phyloP scores from a whole-genome alignment of 2,113 vertebrate genomes.

The Platysteira castanea region DNA sequence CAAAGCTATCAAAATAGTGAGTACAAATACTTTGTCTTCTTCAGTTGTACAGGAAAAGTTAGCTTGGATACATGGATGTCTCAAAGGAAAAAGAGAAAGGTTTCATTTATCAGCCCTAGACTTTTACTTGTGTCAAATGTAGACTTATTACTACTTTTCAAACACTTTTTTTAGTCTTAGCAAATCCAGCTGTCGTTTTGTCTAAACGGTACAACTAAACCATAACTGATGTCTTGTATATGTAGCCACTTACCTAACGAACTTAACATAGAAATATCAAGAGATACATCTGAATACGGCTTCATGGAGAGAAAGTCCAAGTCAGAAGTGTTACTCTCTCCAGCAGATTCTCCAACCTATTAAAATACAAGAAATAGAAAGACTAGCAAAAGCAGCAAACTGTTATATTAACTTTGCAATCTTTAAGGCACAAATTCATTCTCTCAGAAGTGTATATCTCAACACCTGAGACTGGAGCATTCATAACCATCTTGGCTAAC shows the following conservation, averaged over 20 bases:
- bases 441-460: neutral
- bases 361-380: neutral
- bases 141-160: neutral
- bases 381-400: neutral
- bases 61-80: neutral
- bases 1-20: neutral
- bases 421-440: neutral
- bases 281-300: conserved; percentile 87
- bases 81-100: neutral
- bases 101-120: neutral
- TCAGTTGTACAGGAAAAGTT: neutral
- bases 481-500: neutral
- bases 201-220: neutral
- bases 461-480: neutral
- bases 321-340: conserved; percentile 78
- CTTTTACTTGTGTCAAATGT: neutral
- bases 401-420: neutral
- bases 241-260: conserved; percentile 80
- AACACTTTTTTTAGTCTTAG: neutral
- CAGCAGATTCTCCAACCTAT: conserved; percentile 80
- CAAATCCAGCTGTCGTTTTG: neutral
- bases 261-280: conserved; percentile 91
- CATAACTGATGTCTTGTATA: neutral
- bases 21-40: neutral
- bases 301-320: conserved; percentile 93